A percentile compares a stretch with the other conserved stretches of the same genome.
Conservation (phyloP, 2,113 vertebrate genomes). For the Neolamprologus variostigma region DNA sequence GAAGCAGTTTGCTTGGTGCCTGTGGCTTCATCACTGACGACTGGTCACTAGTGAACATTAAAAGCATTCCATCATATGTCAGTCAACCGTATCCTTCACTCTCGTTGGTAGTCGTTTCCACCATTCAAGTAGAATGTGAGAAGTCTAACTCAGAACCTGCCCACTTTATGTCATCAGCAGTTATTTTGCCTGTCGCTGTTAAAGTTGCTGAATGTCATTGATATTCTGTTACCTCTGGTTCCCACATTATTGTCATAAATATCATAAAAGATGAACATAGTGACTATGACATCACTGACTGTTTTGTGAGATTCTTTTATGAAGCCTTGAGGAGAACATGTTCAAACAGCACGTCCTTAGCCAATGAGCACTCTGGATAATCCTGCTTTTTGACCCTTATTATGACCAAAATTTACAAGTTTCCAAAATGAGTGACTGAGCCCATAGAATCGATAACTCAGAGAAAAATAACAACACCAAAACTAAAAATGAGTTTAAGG, state of each 20-base stretch:
- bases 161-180: not conserved
- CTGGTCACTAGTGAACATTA: not conserved
- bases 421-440: not conserved
- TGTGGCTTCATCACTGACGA: not conserved
- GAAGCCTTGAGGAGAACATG: not conserved
- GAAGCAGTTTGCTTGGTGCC: not conserved
- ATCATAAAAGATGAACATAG: not conserved
- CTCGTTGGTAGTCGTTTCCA: accelerated
- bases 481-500: not conserved
- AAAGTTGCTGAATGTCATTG: not conserved
- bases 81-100: not conserved
- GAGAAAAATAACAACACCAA: not conserved
- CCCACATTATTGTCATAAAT: not conserved
- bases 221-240: not conserved
- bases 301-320: not conserved
- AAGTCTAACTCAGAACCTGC: not conserved
- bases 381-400: not conserved
- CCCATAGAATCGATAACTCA: accelerated
- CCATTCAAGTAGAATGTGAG: accelerated
- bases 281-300: not conserved
- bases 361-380: not conserved
- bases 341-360: not conserved
- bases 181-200: not conserved
- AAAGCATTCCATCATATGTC: not conserved
- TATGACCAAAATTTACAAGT: not conserved